Conservation (phyloP, 2,113 vertebrate genomes). For the Cryptomyrus ogoouensis region DNA sequence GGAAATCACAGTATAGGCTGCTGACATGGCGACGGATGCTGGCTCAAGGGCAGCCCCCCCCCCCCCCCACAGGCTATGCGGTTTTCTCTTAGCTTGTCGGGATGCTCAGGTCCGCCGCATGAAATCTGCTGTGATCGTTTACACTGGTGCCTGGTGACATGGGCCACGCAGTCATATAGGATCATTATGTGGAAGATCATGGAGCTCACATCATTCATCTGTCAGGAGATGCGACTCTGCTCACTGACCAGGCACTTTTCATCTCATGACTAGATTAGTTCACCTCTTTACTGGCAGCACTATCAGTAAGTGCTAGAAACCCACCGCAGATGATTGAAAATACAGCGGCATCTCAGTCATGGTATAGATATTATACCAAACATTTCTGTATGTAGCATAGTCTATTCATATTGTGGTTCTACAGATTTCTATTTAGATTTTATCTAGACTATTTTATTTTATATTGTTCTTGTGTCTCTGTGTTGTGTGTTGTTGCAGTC, state of each 20-base stretch:
- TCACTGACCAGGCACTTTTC: background rate
- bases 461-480: too few species aligned
- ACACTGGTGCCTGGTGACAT: background rate
- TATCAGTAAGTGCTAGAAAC: background rate
- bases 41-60: background rate
- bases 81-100: background rate
- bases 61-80: background rate
- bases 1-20: background rate
- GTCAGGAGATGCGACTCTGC: background rate
- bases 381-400: too few species aligned
- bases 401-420: too few species aligned
- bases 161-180: background rate
- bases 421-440: too few species aligned
- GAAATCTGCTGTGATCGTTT: background rate
- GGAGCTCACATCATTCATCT: background rate
- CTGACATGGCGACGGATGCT: too few species aligned
- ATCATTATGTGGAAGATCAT: background rate
- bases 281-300: background rate
- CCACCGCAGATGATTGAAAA: background rate
- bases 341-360: background rate
- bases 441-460: too few species aligned
- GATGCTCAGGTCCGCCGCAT: background rate
- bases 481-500: too few species aligned
- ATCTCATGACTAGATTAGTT: background rate
- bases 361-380: too few species aligned